phyloP scores from a whole-genome alignment of 2,113 vertebrate species.

The Formicarius rufipectus region DNA sequence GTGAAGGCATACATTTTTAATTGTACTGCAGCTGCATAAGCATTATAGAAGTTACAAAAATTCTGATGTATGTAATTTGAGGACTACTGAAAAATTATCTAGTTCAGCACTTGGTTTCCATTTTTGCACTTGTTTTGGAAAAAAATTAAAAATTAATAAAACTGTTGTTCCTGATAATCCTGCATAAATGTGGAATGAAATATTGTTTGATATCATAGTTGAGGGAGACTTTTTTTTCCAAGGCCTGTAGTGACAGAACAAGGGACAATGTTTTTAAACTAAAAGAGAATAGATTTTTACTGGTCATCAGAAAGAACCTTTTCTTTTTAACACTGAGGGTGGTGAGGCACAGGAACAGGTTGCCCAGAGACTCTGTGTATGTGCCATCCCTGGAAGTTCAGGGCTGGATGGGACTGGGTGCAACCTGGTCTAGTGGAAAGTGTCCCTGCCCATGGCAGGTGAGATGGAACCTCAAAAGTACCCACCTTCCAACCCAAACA shows the following conservation, averaged over 20 bases:
- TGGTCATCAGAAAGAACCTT: neutral
- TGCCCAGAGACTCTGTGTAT: neutral
- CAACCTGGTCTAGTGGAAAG: neutral
- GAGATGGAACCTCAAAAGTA: neutral
- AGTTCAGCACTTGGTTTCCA: neutral
- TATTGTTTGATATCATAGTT: neutral
- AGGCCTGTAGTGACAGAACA: neutral
- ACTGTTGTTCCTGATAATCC: neutral
- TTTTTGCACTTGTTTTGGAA: neutral
- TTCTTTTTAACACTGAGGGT: neutral
- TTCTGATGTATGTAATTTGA: neutral
- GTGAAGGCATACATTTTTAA: neutral
- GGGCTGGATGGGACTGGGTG: neutral
- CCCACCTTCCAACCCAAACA: neutral
- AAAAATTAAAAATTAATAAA: neutral
- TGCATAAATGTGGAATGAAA: neutral
- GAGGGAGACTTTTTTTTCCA: neutral
- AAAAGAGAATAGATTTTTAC: neutral
- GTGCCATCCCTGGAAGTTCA: neutral
- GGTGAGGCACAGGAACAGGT: neutral
- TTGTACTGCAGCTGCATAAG: neutral
- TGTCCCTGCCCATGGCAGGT: accelerated
- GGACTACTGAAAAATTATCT: neutral
- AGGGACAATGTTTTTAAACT: neutral
- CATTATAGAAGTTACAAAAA: neutral